Evolutionary conservation across 2,113 vertebrate genomes (phyloP), one percentile per base, ranked within the genome.

Genomic region (Ctenomys sociabilis): DNA sequence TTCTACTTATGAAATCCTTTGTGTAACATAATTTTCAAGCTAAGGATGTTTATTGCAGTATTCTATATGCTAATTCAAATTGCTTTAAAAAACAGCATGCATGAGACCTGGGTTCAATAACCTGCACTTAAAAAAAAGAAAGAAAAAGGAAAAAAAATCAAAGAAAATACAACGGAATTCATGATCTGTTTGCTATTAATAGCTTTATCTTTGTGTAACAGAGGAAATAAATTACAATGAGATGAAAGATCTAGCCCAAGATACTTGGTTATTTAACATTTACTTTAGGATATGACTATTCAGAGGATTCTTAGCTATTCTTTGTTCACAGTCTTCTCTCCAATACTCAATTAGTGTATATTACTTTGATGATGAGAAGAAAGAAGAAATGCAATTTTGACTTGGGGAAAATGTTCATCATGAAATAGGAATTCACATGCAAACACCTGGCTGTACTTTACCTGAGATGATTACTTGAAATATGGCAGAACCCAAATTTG

Each of bases 371-470:
- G 85, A 72, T 63, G 61, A 68, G 8, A 49, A 43, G 70, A 93
- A 72, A 78, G 17, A 72, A 94, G 32, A 73, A 80, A 92, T 8
- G 21, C 45, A n/a, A 63, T 94, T 92, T 92, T 84, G 43, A 83
- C 72, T 88, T 68, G 64, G 17, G 37, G 14, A 9, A 37, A 87
- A 77, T 30, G 19, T 78, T 82, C 32, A 14, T 35, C 40, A 57
- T 43, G 43, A 84, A 77, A 66, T 26, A 91, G 26, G 24, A 97
- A 90, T 54, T 84, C 12, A 84, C 37, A 84, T 82, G 54, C 32
- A 84, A 68, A 91, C 49, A 95, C 14, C 87, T 95, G 66, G n/a
- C 11, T 93, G 37, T 57, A 90, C 82, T 87, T 96, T 96, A 93
- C 7, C n/a, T 82, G 70, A 57, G 35, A 86, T n/a, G 49, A 82